Conservation (phyloP, 2,113 vertebrate genomes). For the Urocynchramus pylzowi region DNA sequence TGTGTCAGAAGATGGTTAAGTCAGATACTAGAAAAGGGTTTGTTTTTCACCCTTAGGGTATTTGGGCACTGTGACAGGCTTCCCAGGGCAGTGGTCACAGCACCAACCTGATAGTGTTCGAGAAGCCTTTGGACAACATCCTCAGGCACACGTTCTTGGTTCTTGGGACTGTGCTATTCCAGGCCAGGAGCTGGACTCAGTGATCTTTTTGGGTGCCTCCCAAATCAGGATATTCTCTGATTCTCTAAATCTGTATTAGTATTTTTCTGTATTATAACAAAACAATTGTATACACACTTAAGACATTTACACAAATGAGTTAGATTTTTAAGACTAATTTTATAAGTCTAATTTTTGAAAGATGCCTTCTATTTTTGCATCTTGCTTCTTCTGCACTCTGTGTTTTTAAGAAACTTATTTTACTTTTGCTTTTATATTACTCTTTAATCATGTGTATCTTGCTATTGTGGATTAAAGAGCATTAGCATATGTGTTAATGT, state of each 20-base stretch:
- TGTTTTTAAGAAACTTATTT: not conserved
- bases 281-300: not conserved
- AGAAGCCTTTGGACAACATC: not conserved
- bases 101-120: not conserved
- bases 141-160: too few species aligned
- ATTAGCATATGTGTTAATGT: not conserved
- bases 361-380: not conserved
- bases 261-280: not conserved
- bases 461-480: not conserved
- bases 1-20: not conserved
- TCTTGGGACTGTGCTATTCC: not conserved
- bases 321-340: not conserved
- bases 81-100: not conserved
- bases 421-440: not conserved
- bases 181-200: too few species aligned
- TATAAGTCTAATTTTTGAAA: not conserved
- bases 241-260: not conserved
- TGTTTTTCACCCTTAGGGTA: not conserved
- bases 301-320: not conserved
- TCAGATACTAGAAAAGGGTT: not conserved
- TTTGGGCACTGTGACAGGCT: too few species aligned
- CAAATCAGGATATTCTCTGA: not conserved
- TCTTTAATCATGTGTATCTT: not conserved
- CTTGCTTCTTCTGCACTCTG: not conserved
- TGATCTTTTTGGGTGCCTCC: not conserved